Conservation (phyloP, 2,797 vertebrate genomes). For the Enteromius viviparus region DNA sequence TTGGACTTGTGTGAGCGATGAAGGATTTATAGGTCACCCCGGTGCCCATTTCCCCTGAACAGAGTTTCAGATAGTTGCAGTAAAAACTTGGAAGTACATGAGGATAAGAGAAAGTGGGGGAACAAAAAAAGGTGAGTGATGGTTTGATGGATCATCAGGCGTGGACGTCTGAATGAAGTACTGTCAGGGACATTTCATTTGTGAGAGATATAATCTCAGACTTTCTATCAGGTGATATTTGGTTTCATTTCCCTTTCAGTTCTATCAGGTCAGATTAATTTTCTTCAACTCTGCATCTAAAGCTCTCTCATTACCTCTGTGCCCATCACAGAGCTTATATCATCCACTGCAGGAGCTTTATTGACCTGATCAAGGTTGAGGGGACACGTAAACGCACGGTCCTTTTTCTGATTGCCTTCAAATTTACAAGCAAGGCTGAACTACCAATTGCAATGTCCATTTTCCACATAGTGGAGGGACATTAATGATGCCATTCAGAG, state of each 20-base stretch:
- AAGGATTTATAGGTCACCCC: slow-evolving; percentile 69
- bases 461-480: slow-evolving; percentile 44
- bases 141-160: slow-evolving; percentile 60
- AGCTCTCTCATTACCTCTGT: slow-evolving; percentile 57
- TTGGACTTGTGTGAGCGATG: slow-evolving; percentile 67
- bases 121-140: neutral
- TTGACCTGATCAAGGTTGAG: slow-evolving; percentile 53
- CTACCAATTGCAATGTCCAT: slow-evolving; percentile 48
- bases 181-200: slow-evolving; percentile 73
- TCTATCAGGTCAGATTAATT: slow-evolving; percentile 64
- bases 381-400: slow-evolving; percentile 22
- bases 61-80: slow-evolving; percentile 17
- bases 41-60: slow-evolving; percentile 28
- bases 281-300: slow-evolving; percentile 63
- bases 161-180: slow-evolving; percentile 59
- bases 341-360: slow-evolving; percentile 41
- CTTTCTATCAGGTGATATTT: slow-evolving; percentile 68
- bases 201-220: slow-evolving; percentile 68
- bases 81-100: slow-evolving; percentile 15
- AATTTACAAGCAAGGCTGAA: slow-evolving; percentile 48
- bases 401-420: slow-evolving; percentile 44
- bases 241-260: slow-evolving; percentile 58
- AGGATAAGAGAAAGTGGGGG: neutral
- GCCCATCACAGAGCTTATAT: slow-evolving; percentile 45
- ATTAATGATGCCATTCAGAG: slow-evolving; percentile 50